Base-by-base conservation (phyloP, 2,888 invertebrate species). In the Phengaris arion region DNA sequence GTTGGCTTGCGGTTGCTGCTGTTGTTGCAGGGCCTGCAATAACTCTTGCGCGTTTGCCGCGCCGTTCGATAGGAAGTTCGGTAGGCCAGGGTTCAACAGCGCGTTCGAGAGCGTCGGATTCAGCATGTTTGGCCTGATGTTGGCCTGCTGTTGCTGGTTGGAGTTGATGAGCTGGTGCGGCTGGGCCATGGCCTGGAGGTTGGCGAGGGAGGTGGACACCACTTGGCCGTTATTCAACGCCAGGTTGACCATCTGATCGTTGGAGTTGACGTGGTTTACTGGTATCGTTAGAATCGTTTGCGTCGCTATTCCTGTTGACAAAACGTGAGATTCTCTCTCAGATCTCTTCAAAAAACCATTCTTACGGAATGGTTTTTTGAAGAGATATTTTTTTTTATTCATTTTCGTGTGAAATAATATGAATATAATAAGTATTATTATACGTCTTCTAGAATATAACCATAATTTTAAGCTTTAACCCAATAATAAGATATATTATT, bases 251-350 rank as follows among this genome's bases (percentile, higher is more conserved):
- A 96, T 96, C 83, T 95, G 95, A 81, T 95, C 95, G 86, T 94
- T 95, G 74, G 95, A 95, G 92, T 97, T 97, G 80, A 97, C 97
- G 92, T 97, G 97, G 91, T 97, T 97, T 78, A 98, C 97, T 76
- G 98, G 98, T 87, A 99, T 98, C 81, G 98, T 98, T 83, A 99
- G 94, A 86, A 99, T 98, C 84, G 98, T 98, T 94, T 99, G 99
- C 74, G 98, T 97, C 75, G 98, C 98, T 87, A 98, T 96, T 82
- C 98, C 98, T 98, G 92, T 69, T 84, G 83, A 77, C 81, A 76
- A 81, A 79, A 45, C 15, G 10, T 6, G 35, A 35, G 12, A 5
- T 64, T n/a, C n/a, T n/a, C n/a, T n/a, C n/a, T n/a, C n/a, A n/a
- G n/a, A n/a, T n/a, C n/a, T n/a, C n/a, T n/a, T n/a, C n/a, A n/a